These are phyloP conservation scores for Myrmecophaga tridactyla DNA, from an alignment of 2,113 vertebrate genomes.

Conservation along the genomic window DNA sequence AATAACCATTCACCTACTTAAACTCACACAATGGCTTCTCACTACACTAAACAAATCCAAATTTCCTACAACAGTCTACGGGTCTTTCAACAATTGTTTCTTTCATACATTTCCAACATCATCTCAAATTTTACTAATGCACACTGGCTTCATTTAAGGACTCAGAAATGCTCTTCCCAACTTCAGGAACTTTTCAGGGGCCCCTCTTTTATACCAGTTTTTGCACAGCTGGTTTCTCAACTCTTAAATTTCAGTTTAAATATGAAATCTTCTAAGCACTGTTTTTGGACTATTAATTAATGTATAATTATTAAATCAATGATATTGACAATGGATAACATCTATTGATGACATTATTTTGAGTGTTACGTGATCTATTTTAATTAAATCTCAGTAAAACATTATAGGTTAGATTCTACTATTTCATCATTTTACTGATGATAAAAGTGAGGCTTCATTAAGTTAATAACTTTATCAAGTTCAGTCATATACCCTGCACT, in stretches of 20 bases:
- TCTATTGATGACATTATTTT: not conserved
- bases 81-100: not conserved
- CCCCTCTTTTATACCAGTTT: not conserved
- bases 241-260: not conserved
- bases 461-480: not conserved
- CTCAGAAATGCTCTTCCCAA: not conserved
- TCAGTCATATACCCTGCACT: not conserved
- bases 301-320: not conserved
- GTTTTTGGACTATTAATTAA: not conserved
- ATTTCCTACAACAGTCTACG: not conserved
- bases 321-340: not conserved
- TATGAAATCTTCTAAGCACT: not conserved
- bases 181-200: not conserved
- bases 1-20: not conserved
- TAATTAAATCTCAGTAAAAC: not conserved
- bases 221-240: not conserved
- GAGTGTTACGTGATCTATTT: not conserved
- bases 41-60: not conserved
- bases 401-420: not conserved
- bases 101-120: not conserved
- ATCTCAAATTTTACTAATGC: not conserved
- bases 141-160: not conserved
- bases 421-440: not conserved
- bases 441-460: not conserved
- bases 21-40: not conserved